These are phyloP conservation scores for Onthophagus sagittarius DNA, from an alignment of 2,888 invertebrate genomes.

Conservation along the genomic window DNA sequence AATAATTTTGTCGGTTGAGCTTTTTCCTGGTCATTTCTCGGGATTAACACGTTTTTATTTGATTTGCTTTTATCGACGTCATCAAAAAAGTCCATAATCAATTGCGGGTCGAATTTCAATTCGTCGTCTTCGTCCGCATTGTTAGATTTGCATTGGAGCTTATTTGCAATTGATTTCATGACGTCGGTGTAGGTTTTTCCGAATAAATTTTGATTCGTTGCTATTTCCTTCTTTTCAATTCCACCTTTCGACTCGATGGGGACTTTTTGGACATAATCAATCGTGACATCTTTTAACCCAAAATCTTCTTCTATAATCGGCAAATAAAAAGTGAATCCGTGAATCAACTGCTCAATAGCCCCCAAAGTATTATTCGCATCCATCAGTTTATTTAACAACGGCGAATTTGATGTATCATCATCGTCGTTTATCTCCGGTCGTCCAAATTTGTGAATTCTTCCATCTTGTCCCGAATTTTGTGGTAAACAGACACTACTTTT, in stretches of 20 bases:
- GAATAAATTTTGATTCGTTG: background rate
- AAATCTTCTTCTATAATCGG: background rate
- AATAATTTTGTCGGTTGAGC: too few species aligned
- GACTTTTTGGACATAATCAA: background rate
- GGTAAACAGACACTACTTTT: background rate
- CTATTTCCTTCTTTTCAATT: background rate
- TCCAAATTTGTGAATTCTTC: background rate
- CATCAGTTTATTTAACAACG: constrained; percentile 1
- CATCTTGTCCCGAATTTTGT: background rate
- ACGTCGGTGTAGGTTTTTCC: background rate
- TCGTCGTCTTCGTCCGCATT: background rate
- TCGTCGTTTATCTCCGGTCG: too few species aligned
- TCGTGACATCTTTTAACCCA: background rate
- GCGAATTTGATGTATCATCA: background rate
- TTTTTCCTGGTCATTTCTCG: too few species aligned
- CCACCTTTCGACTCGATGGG: background rate
- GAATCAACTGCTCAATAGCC: constrained; percentile 1
- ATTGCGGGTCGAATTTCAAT: background rate
- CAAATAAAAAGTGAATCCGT: background rate
- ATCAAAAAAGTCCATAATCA: constrained; percentile 7
- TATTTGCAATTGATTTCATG: background rate
- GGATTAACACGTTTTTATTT: too few species aligned
- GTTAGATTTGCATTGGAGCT: background rate
- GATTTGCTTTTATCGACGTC: background rate
- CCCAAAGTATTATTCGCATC: constrained; percentile 5